phyloP scores from a whole-genome alignment of 2,113 vertebrate genomes.

The Muscicapa adusta region DNA sequence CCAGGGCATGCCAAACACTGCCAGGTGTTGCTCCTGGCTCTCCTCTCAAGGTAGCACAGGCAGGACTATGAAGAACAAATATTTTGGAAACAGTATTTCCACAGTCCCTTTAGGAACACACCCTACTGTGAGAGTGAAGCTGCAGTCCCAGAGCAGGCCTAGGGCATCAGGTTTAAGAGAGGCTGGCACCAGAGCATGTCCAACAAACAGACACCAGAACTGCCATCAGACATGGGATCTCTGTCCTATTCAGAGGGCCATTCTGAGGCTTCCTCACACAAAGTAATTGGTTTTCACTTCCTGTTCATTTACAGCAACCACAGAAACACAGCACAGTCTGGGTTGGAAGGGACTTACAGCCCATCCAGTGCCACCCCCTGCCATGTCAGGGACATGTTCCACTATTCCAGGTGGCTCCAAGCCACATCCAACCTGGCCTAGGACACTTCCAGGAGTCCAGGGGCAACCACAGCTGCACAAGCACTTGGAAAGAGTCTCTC shows the following conservation, averaged over 20 bases:
- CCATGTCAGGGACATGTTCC: neutral
- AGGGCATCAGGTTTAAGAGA: neutral
- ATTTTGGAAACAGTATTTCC: neutral
- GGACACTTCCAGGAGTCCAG: neutral
- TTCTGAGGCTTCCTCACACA: neutral
- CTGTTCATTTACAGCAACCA: neutral
- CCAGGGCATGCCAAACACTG: neutral
- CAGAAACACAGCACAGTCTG: neutral
- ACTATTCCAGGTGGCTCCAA: neutral
- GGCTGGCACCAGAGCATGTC: rapidly evolving
- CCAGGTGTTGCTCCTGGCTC: neutral
- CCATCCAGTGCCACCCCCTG: neutral
- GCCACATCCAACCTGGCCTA: neutral
- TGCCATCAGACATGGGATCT: neutral
- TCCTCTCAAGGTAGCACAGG: rapidly evolving
- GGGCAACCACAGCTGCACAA: neutral
- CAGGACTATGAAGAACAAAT: neutral
- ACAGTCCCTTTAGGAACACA: neutral
- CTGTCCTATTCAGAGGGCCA: neutral
- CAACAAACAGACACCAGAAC: neutral
- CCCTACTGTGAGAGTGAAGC: neutral
- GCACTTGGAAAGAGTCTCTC: too few relatives aligned
- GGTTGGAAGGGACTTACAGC: neutral
- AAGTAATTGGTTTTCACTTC: neutral
- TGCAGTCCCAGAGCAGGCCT: neutral